Conservation (phyloP, 2,888 invertebrate genomes). For the Beris morrisii region DNA sequence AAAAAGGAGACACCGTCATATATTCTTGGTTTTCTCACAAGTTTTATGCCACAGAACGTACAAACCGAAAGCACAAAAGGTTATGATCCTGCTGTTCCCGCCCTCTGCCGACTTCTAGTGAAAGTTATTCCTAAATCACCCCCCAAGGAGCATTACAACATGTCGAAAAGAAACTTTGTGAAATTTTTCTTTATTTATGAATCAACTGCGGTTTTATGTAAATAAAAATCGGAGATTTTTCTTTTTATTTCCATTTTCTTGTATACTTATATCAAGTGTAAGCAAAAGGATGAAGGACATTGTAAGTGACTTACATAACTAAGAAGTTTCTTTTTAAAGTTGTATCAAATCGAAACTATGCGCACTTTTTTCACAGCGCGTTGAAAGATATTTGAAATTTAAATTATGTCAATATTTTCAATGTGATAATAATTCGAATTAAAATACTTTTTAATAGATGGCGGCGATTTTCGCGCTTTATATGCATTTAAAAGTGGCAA, state of each 20-base stretch:
- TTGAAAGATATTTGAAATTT: no score
- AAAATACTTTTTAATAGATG: no score
- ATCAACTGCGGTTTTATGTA: constrained; percentile 40
- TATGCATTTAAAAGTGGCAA: no score
- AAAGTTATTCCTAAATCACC: constrained; percentile 36
- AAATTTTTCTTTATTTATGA: constrained; percentile 38
- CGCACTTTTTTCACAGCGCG: no score
- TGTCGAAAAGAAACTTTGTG: constrained; percentile 36
- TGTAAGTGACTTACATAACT: no score
- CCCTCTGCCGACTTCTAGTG: constrained; percentile 6
- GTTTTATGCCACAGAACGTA: constrained; percentile 16
- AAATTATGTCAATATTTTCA: no score
- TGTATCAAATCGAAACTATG: no score
- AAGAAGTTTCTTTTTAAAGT: no score
- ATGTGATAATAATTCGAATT: no score
- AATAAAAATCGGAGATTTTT: constrained; percentile 34
- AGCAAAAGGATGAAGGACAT: constrained; percentile 15
- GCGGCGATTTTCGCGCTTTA: no score
- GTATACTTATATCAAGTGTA: constrained; percentile 1
- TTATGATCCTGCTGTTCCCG: constrained; percentile 18
- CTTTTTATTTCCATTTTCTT: constrained; percentile 1
- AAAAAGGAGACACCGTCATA: constrained; percentile 2
- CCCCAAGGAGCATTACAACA: constrained; percentile 39
- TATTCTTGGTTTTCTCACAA: constrained; percentile 16
- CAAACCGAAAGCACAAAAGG: constrained; percentile 17